phyloP scores from a whole-genome alignment of 23 tunicate species.

The Halocynthia aurantium region DNA sequence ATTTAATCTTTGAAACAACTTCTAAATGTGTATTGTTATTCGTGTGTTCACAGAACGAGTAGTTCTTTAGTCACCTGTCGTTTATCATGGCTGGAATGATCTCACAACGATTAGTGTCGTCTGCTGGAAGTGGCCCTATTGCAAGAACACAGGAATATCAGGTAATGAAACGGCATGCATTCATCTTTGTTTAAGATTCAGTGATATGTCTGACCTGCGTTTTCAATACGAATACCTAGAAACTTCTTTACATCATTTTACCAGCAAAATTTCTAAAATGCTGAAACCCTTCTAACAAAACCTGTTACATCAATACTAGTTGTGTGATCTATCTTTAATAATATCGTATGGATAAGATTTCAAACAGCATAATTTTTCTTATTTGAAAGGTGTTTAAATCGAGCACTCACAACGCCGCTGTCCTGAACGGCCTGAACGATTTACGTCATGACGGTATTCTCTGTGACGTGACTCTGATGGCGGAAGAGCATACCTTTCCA shows the following conservation, averaged over 20 bases:
- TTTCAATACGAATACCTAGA: background rate
- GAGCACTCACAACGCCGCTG: constrained; percentile 69
- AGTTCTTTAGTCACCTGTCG: constrained; percentile 2
- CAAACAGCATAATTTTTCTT: background rate
- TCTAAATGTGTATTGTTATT: too few relatives aligned
- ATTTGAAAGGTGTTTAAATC: constrained; percentile 74
- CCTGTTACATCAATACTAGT: background rate
- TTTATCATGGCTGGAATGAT: constrained; percentile 74
- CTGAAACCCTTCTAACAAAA: background rate
- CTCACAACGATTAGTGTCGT: constrained; percentile 63
- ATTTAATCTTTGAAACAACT: too few relatives aligned
- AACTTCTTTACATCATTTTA: background rate
- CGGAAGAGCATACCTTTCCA: constrained; percentile 81
- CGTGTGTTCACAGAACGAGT: background rate
- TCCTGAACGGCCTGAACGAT: constrained; percentile 79
- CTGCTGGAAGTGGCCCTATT: constrained; percentile 60
- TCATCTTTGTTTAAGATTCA: too few relatives aligned
- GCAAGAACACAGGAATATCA: constrained; percentile 90
- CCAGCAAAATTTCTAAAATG: background rate
- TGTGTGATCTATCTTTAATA: too few relatives aligned
- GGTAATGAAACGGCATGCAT: constrained; percentile 18
- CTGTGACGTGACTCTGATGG: constrained; percentile 98
- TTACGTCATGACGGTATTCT: constrained; percentile 84
- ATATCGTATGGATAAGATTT: background rate
- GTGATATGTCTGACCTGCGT: background rate